phyloP scores from a whole-genome alignment of 2,797 vertebrate genomes.

The Ctenopoma kingsleyae region DNA sequence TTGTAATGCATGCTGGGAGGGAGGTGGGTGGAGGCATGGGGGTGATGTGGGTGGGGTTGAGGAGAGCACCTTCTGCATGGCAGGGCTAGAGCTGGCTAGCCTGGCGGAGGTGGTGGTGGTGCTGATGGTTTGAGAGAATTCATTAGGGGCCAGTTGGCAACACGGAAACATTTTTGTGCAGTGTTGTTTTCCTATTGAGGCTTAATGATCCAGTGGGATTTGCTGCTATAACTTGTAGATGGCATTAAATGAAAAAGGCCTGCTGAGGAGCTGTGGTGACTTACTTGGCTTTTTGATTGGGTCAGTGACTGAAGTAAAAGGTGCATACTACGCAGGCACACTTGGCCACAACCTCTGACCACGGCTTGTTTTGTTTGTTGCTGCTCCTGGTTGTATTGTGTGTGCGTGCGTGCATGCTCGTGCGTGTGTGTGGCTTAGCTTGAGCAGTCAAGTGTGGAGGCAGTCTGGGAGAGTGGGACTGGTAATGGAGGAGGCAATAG shows the following conservation, averaged over 20 bases:
- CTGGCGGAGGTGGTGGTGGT: constrained; percentile 19
- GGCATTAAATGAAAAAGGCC: constrained; percentile 9
- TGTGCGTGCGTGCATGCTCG: constrained; percentile 25
- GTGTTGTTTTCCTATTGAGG: constrained; percentile 27
- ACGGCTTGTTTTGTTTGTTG: constrained; percentile 56
- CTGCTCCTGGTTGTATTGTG: constrained; percentile 29
- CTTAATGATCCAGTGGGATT: constrained; percentile 34
- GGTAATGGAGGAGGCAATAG: constrained; percentile 82
- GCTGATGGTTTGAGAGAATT: constrained; percentile 10
- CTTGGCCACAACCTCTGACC: constrained; percentile 56
- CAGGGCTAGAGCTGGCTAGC: constrained; percentile 36
- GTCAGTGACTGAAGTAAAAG: constrained; percentile 53
- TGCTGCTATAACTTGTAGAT: constrained; percentile 9
- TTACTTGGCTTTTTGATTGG: constrained; percentile 36
- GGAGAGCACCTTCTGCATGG: constrained; percentile 68
- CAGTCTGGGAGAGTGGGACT: constrained; percentile 73
- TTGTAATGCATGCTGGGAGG: constrained; percentile 85
- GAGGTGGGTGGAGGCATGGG: constrained; percentile 32
- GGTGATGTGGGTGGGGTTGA: constrained; percentile 35
- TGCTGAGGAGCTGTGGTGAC: constrained; percentile 26
- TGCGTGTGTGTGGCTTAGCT: constrained; percentile 63
- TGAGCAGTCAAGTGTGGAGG: constrained; percentile 81
- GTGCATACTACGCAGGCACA: constrained; percentile 36
- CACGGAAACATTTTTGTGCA: constrained; percentile 34
- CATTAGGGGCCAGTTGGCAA: constrained; percentile 39